These are phyloP conservation scores for Pherbina coryleti DNA, from an alignment of 2,888 invertebrate genomes.

Conservation along the genomic window DNA sequence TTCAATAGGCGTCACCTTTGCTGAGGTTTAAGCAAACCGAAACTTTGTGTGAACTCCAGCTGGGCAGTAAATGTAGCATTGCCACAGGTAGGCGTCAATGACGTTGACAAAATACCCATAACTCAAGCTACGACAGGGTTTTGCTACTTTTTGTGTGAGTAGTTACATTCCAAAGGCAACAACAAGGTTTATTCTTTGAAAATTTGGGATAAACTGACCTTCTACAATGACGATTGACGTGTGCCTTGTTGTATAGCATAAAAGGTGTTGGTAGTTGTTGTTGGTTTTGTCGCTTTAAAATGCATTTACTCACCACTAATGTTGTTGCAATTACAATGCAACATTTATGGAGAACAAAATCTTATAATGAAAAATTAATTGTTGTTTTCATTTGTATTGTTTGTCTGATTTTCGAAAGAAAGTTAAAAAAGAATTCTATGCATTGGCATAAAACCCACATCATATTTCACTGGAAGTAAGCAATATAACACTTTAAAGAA, in stretches of 20 bases:
- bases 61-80: slow-evolving; percentile 35
- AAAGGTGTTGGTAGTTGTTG: slow-evolving; percentile 3
- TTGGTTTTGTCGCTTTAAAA: background rate
- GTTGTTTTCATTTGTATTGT: background rate
- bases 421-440: background rate
- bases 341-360: background rate
- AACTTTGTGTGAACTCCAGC: slow-evolving; percentile 50
- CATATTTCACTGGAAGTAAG: background rate
- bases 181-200: background rate
- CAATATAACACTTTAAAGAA: background rate
- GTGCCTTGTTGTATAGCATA: slow-evolving; percentile 37
- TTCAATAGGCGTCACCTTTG: background rate
- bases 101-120: slow-evolving; percentile 29
- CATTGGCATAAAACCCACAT: background rate
- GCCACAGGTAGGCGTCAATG: slow-evolving; percentile 24
- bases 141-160: background rate
- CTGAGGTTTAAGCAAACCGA: background rate
- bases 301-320: slow-evolving; percentile 11
- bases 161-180: background rate
- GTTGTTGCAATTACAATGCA: slow-evolving; percentile 23
- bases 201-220: slow-evolving; percentile 41
- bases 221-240: slow-evolving; percentile 45
- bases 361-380: slow-evolving; percentile 2
- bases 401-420: background rate
- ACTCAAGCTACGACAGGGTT: background rate